Percentiles rank a stretch among this genome's conserved stretches.
Evolutionary conservation across 2,888 invertebrate genomes (phyloP).

Genomic region (Adelphocoris suturalis): DNA sequence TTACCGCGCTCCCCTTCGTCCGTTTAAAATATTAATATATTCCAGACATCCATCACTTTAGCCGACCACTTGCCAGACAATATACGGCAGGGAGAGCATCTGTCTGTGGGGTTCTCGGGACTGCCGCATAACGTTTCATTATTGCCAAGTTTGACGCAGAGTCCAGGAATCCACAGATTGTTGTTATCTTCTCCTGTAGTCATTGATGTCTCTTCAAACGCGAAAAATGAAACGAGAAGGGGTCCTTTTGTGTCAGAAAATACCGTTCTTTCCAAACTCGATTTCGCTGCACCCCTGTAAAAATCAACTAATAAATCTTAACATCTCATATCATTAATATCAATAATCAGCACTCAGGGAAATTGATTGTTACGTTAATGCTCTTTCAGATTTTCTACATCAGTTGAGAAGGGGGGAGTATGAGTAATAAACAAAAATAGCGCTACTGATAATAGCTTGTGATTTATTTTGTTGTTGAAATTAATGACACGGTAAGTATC

Average conservation of each 20-base stretch:
- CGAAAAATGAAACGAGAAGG: not conserved
- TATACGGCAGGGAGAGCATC: not conserved
- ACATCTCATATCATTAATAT: not conserved
- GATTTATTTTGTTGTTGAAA: too few relatives aligned
- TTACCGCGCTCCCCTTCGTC: not conserved
- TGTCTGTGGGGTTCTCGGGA: not conserved
- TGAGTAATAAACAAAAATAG: too few relatives aligned
- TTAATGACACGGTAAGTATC: too few relatives aligned
- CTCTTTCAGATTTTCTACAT: too few relatives aligned
- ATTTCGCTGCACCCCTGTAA: not conserved
- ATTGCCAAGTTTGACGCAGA: slow-evolving; percentile 16
- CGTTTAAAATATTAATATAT: slow-evolving; percentile 31
- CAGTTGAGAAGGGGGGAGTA: too few relatives aligned
- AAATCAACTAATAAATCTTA: not conserved
- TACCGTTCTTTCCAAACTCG: not conserved
- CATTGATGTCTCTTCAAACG: slow-evolving; percentile 18
- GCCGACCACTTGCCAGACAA: slow-evolving; percentile 30
- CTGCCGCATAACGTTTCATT: not conserved
- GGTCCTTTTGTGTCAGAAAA: not conserved
- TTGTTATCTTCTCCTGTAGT: not conserved
- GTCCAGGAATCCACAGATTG: slow-evolving; percentile 26
- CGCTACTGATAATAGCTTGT: too few relatives aligned
- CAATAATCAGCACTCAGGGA: not conserved
- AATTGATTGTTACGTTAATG: too few relatives aligned
- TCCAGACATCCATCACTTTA: not conserved